Evolutionary conservation across 1,140 invertebrate species (phyloP).

Genomic region (Drosophila tristis): DNA sequence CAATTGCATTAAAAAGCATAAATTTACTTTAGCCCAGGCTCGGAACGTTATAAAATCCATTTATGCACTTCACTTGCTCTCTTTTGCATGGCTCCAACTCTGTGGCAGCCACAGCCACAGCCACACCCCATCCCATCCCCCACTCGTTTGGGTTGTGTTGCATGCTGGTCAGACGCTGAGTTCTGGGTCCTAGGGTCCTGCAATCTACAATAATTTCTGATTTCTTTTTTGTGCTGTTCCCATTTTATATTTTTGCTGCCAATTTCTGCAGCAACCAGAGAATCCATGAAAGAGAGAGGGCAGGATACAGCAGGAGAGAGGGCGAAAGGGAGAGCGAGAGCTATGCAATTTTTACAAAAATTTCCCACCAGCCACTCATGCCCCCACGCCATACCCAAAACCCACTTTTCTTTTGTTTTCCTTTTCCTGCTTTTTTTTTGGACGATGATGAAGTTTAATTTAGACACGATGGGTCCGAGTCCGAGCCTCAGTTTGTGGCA

Average conservation of each 20-base stretch:
- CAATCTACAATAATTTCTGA: constrained; percentile 83
- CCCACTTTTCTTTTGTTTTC: constrained; percentile 8
- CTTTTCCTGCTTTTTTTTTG: constrained; percentile 38
- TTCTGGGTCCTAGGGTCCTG: constrained; percentile 37
- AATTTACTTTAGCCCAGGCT: constrained; percentile 79
- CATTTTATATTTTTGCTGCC: constrained; percentile 62
- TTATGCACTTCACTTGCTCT: constrained; percentile 81
- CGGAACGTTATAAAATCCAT: constrained; percentile 80
- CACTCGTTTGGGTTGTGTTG: constrained; percentile 55
- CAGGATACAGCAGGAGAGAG: neutral
- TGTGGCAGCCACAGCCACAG: no score
- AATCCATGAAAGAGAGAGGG: constrained; percentile 18
- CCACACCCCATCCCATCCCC: neutral
- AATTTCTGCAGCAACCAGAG: constrained; percentile 66
- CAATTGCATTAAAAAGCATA: constrained; percentile 83
- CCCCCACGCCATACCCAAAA: constrained; percentile 11
- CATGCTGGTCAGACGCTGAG: constrained; percentile 69
- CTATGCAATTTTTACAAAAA: constrained; percentile 77
- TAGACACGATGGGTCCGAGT: constrained; percentile 71
- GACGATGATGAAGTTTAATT: constrained; percentile 81
- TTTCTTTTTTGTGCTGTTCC: constrained; percentile 68
- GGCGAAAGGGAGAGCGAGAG: constrained; percentile 5
- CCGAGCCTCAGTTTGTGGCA: constrained; percentile 28
- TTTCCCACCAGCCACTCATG: constrained; percentile 44
- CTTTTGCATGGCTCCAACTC: constrained; percentile 35